Evolutionary conservation across 2,888 invertebrate species (phyloP), one percentile per base, ranked within the genome.

Genomic region (Lepidochrysops patricia): DNA sequence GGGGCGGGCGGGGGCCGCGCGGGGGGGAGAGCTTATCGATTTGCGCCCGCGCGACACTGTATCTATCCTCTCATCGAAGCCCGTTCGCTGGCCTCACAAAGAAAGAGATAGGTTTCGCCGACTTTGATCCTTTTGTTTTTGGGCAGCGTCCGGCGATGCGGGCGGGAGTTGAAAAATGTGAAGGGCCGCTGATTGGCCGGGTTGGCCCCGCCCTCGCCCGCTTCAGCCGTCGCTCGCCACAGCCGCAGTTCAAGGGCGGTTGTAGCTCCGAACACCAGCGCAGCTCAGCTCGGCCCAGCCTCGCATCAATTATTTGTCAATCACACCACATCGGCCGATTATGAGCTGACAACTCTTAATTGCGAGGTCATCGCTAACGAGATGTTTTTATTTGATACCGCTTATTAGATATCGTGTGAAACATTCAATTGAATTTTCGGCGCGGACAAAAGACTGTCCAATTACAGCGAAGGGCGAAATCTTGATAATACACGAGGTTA

Each of bases 71-170:
- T 88, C 88, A 84, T 88, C 88, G 88, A 86, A 80, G 84, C 85
- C 82, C 86, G 85, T 74, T 84, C 75, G 82, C 82, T 74, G 79
- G 84, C 86, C 84, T 77, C 87, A 89, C 88, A 89, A 87, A 88
- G 88, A 89, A 88, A 89, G 88, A 89, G 89, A 89, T 89, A 87
- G 89, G 87, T 88, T 88, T 87, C 88, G 85, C 83, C 82, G 87
- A 86, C 86, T 88, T 87, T 88, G 89, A 88, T 87, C 88, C 89
- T 88, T 88, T 89, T 89, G 89, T 89, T 89, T 89, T 88, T 88
- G 89, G 89, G 89, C 87, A 89, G 87, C 85, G 89, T 88, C 89
- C 88, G 85, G 88, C 83, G 82, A 77, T 77, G 80, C 85, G 85
- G 88, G 87, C 84, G 87, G 87, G 86, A 86, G 87, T 83, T 81